Percentiles rank a stretch among this genome's conserved stretches.
Conservation (phyloP, 2,888 invertebrate genomes). For the Oxytorus armatus region DNA sequence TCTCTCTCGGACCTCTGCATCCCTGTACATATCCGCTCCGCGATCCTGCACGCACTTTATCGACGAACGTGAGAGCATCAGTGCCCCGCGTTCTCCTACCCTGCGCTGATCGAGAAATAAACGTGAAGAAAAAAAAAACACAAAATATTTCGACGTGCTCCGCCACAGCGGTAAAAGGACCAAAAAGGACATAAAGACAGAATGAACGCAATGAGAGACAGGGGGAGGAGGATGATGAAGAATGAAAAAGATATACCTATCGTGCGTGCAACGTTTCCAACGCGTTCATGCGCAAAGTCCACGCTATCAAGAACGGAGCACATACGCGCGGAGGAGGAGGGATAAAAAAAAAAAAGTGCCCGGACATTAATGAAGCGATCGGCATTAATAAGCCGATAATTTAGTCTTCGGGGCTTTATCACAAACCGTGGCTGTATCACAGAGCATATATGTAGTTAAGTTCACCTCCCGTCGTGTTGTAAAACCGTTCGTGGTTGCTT, state of each 20-base stretch:
- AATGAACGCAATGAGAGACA: not conserved
- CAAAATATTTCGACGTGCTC: constrained; percentile 30
- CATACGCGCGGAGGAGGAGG: not conserved
- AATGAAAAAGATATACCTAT: constrained; percentile 28
- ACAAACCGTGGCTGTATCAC: constrained; percentile 35
- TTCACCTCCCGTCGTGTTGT: constrained; percentile 63
- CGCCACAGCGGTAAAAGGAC: constrained; percentile 18
- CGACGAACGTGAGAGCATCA: constrained; percentile 48
- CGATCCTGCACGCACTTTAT: constrained; percentile 57
- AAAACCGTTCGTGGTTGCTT: constrained; percentile 55
- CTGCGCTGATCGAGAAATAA: constrained; percentile 26
- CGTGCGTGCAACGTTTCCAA: constrained; percentile 40
- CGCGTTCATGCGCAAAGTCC: constrained; percentile 16
- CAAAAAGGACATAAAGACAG: not conserved
- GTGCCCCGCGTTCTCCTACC: constrained; percentile 31
- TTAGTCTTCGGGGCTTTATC: constrained; percentile 69
- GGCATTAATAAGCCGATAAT: constrained; percentile 79
- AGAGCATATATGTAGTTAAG: constrained; percentile 38
- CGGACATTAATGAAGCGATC: constrained; percentile 81
- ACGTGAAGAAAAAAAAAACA: too few species aligned
- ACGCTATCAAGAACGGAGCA: not conserved
- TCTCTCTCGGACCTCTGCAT: not conserved
- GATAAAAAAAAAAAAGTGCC: constrained; percentile 57
- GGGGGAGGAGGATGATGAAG: constrained; percentile 32
- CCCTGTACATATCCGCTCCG: constrained; percentile 18